phyloP scores from a whole-genome alignment of 2,888 invertebrate genomes.

The Dynastes tityus region DNA sequence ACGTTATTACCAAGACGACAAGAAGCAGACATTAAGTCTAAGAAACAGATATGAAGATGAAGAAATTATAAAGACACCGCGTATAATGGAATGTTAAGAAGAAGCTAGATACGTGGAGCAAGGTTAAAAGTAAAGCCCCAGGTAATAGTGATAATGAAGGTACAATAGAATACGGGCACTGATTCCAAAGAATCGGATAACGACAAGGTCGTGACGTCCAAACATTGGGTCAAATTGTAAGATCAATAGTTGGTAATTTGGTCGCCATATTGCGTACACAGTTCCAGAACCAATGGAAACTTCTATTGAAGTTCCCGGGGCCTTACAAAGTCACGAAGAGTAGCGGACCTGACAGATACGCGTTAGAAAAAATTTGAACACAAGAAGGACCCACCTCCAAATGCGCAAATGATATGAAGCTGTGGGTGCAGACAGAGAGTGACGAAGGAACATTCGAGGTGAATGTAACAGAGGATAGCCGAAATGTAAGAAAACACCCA shows the following conservation, averaged over 20 bases:
- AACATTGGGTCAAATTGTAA: no score
- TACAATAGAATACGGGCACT: no score
- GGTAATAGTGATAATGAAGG: no score
- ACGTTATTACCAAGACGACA: no score
- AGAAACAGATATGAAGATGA: no score
- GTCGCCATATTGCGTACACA: constrained; percentile 27
- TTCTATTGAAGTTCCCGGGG: constrained; percentile 14
- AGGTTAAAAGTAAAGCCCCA: no score
- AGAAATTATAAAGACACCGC: no score
- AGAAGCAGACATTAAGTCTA: no score
- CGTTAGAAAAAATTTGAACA: constrained; percentile 16
- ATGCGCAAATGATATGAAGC: constrained; percentile 28
- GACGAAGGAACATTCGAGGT: constrained; percentile 33
- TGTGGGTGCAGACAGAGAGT: constrained; percentile 19
- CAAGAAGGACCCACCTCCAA: constrained; percentile 31
- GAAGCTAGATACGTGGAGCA: no score
- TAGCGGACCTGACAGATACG: constrained; percentile 37
- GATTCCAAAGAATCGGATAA: no score
- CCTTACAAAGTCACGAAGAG: constrained; percentile 25
- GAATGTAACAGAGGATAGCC: constrained; percentile 37
- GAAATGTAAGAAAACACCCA: constrained; percentile 19
- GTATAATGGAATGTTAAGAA: no score
- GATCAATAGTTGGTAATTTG: constrained; percentile 18
- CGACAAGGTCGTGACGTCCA: no score
- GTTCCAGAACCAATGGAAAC: constrained; percentile 1